Evolutionary conservation across 2,888 invertebrate genomes (phyloP).

Genomic region (Kuschelorhynchus macadamiae): DNA sequence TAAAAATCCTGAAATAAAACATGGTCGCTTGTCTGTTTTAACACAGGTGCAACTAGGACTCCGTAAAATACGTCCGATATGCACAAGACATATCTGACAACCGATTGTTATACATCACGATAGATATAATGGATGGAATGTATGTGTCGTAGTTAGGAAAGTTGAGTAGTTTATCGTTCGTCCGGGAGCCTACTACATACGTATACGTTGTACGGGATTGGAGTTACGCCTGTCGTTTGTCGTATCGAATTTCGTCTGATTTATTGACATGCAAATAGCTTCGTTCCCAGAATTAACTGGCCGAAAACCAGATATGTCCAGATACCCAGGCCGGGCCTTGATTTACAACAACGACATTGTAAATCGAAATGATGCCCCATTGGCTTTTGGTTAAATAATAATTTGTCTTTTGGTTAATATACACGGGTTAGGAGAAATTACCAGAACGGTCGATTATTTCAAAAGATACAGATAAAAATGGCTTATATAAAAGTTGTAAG

Average conservation of each 20-base stretch:
- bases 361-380: slow-evolving; percentile 3
- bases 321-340: slow-evolving; percentile 32
- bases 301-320: slow-evolving; percentile 42
- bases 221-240: slow-evolving; percentile 20
- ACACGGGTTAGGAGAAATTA: too few species aligned
- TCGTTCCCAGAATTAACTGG: slow-evolving; percentile 43
- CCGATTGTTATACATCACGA: slow-evolving; percentile 28
- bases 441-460: too few species aligned
- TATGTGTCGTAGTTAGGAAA: slow-evolving; percentile 15
- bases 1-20: too few species aligned
- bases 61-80: background rate
- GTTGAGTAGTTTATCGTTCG: slow-evolving; percentile 11
- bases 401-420: background rate
- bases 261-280: slow-evolving; percentile 41
- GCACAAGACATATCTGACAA: slow-evolving; percentile 19
- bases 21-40: background rate
- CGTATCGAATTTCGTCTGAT: slow-evolving; percentile 36
- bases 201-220: slow-evolving; percentile 14
- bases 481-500: too few species aligned
- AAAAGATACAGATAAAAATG: too few species aligned
- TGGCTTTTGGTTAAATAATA: background rate
- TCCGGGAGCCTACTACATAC: background rate
- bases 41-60: slow-evolving; percentile 13
- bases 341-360: slow-evolving; percentile 33
- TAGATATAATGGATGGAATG: slow-evolving; percentile 4